Evolutionary conservation across 1,140 invertebrate genomes (phyloP).

Genomic region (Drosophila biarmipes): DNA sequence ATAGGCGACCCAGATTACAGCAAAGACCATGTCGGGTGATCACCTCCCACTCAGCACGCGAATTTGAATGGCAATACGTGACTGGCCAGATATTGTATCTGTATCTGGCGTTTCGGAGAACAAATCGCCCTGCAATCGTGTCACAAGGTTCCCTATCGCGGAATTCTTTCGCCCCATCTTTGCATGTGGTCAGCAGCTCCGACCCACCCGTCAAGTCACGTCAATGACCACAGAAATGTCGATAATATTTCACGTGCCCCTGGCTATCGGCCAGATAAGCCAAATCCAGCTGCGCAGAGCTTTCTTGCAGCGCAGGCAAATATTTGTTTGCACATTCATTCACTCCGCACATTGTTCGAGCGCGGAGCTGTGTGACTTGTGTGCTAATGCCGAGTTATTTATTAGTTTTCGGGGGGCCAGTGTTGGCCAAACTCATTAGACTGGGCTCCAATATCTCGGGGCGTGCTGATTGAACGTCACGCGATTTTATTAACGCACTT

Average conservation of each 20-base stretch:
- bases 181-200: constrained; percentile 26
- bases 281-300: constrained; percentile 56
- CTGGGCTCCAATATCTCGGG: constrained; percentile 36
- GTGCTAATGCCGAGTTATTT: constrained; percentile 63
- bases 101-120: constrained; percentile 23
- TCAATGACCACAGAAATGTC: constrained; percentile 24
- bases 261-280: constrained; percentile 40
- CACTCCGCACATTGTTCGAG: constrained; percentile 35
- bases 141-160: constrained; percentile 50
- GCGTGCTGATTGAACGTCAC: constrained; percentile 50
- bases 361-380: constrained; percentile 29
- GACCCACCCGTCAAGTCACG: constrained; percentile 33
- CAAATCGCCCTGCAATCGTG: constrained; percentile 43
- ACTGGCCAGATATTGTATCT: constrained; percentile 26
- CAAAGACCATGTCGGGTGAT: constrained; percentile 1
- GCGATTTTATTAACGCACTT: constrained; percentile 70
- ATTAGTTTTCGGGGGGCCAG: constrained; percentile 39
- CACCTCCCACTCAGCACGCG: constrained; percentile 1
- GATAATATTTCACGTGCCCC: constrained; percentile 47
- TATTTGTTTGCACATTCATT: constrained; percentile 62
- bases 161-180: constrained; percentile 35
- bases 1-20: background rate
- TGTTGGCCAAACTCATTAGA: constrained; percentile 58
- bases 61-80: constrained; percentile 27
- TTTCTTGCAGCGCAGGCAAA: constrained; percentile 44